phyloP scores from a whole-genome alignment of 2,888 invertebrate genomes.

The Cataglyphis rosenhaueri region DNA sequence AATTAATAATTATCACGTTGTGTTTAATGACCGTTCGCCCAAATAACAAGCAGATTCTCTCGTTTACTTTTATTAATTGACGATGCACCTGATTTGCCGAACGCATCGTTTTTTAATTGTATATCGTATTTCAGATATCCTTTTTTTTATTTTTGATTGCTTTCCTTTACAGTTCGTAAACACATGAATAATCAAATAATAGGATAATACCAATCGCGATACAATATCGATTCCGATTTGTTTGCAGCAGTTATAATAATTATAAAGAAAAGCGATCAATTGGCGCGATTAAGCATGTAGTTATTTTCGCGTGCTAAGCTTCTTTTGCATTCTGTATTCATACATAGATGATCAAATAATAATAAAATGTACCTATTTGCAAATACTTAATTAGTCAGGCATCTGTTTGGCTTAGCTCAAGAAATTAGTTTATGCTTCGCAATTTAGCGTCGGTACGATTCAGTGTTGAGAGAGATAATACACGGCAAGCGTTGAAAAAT shows the following conservation, averaged over 20 bases:
- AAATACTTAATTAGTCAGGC: slow-evolving; percentile 33
- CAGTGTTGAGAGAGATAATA: slow-evolving; percentile 12
- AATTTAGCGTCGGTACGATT: slow-evolving; percentile 23
- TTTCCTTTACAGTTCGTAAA: not conserved
- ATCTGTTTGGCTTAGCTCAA: slow-evolving; percentile 31
- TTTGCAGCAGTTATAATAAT: not conserved
- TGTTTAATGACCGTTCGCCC: not conserved
- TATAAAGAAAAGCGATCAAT: not conserved
- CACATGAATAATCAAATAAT: not conserved
- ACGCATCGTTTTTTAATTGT: not conserved
- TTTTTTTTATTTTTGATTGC: slow-evolving; percentile 8
- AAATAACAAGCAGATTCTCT: slow-evolving; percentile 28
- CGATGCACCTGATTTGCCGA: not conserved
- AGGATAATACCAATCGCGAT: not conserved
- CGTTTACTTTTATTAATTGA: slow-evolving; percentile 25
- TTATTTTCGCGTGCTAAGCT: slow-evolving; percentile 39
- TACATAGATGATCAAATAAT: slow-evolving; percentile 28
- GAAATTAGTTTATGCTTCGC: slow-evolving; percentile 34
- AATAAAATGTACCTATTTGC: slow-evolving; percentile 26
- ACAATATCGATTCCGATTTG: slow-evolving; percentile 14
- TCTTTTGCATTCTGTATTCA: slow-evolving; percentile 37
- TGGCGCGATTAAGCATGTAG: not conserved
- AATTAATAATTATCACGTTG: slow-evolving; percentile 39
- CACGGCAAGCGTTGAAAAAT: slow-evolving; percentile 10
- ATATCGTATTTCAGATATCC: not conserved